Base-by-base conservation (phyloP, 92 coral and sea anemone species). In the Phenganax marumi region DNA sequence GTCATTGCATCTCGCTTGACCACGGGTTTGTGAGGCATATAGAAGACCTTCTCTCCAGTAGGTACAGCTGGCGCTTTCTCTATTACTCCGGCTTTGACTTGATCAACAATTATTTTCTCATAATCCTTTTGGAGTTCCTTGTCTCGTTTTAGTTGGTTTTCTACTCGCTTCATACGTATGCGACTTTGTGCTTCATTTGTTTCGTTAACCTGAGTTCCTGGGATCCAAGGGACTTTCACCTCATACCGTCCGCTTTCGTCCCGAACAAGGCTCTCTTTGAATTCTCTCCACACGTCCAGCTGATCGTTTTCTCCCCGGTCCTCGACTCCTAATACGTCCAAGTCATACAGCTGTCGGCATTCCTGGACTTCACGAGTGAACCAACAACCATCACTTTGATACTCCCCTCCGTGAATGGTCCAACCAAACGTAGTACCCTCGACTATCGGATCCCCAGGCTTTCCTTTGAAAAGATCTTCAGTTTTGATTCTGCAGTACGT, bases 401-500 rank as follows among this genome's bases (percentile, higher is more conserved):
- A 54, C 77, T 86, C 89, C n/a, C 75, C 85, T 10, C 86, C 86
- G 47, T 86, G 77, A 13, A 64, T 51, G 0, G 81, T 77, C 89
- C 89, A 86, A 2, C 83, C 86, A 25, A 86, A 86, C 0, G 86
- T 86, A 5, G 86, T 86, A 14, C 54, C 89, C 39, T 86, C 89
- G 9, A 73, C 86, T 21, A 86, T 10, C 0, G 89, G 86, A 39
- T 86, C 86, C 18, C 82, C 86, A 0, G 84, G 68, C 3, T 64
- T 43, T 17, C 89, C 83, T 47, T 86, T 81, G 61, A 33, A 74
- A 46, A 73, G 77, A 14, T 56, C 22, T 62, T 86, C 81, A 10
- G 86, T 86, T 57, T 71, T 61, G 8, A 81, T 86, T 52, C 68
- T 81, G 65, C 85, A n/a, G 81, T 70, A 70, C 5, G 56, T 58